Evolutionary conservation across 2,888 invertebrate species (phyloP), one percentile per base, ranked within the genome.

Genomic region (Marasmarcha lunaedactyla): DNA sequence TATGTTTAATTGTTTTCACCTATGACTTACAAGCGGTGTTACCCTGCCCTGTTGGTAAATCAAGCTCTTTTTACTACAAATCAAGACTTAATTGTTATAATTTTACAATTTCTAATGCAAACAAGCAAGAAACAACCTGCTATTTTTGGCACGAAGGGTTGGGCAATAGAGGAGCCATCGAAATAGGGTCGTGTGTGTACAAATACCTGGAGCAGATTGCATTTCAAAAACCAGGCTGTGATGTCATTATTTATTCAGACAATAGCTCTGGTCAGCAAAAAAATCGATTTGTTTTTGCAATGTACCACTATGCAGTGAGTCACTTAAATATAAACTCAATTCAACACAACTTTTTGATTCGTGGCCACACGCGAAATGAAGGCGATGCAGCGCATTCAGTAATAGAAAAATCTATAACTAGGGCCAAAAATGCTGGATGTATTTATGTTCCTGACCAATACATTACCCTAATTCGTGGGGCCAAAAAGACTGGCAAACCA

Each of bases 1-100:
- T 30, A 39, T 13, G 39, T n/a, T n/a, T 2, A 1, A 41, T 45
- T 27, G 44, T 59, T 13, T 51, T 52, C 25, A 48, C 48, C 25
- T 63, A 48, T 44, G 61, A 61, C 39, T 44, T 63, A 41, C 56
- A 64, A 43, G 59, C 60, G 26, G 58, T 59, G 1, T 49, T 63
- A 33, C 56, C 54, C 11, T 48, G 48, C 37, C 58, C 59, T 15
- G 46, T 50, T 38, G 57, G 59, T 26, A 45, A 59, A 39, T 46
- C 50, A 15, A 57, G 55, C 13, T 41, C 49, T 15, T 57, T 60
- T 44, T 60, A 51, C 45, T 57, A 55, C 39, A 49, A 51, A 45
- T 41, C 39, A 14, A 45, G 35, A 36, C 33, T 47, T 30, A n/a
- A n/a, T n/a, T 47, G 46, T 38, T 47, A 44, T 36, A 47, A 49